Conservation (phyloP, 92 coral and sea anemone genomes). For the Chrysogorgia sp. region DNA sequence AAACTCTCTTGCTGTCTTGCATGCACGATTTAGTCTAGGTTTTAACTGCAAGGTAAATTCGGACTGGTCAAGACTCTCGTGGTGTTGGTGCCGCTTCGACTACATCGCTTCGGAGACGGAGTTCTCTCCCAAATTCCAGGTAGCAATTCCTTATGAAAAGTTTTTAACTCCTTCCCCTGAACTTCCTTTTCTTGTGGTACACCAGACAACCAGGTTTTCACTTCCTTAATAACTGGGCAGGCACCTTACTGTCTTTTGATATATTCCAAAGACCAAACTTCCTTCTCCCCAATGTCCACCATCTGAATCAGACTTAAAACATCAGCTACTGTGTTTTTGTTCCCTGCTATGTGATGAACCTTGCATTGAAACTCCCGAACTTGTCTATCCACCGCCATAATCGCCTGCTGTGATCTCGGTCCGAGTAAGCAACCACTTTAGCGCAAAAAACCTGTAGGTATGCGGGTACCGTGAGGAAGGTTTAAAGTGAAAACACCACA, state of each 20-base stretch:
- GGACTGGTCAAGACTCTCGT: neutral
- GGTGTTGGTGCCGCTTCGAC: neutral
- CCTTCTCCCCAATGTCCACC: conserved; percentile 5
- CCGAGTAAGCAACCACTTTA: conserved; percentile 50
- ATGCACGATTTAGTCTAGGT: conserved; percentile 20
- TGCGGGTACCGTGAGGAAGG: too few species aligned
- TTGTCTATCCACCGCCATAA: conserved; percentile 66
- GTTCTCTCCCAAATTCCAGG: too few species aligned
- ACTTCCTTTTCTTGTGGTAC: conserved; percentile 7
- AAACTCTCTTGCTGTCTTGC: neutral
- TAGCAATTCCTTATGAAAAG: conserved; percentile 32
- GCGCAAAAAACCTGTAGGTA: too few species aligned
- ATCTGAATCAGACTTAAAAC: conserved; percentile 48
- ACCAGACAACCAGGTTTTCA: conserved; percentile 46
- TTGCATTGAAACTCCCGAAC: conserved; percentile 62
- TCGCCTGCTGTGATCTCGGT: conserved; percentile 60
- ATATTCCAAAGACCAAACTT: conserved; percentile 52
- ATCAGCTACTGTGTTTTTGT: conserved; percentile 56
- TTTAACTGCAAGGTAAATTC: too few species aligned
- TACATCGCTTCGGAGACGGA: too few species aligned
- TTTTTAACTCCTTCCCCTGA: conserved; percentile 32
- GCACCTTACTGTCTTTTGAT: conserved; percentile 33
- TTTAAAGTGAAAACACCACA: too few species aligned
- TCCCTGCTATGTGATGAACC: conserved; percentile 61
- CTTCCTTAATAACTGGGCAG: conserved; percentile 51